Base-by-base conservation (phyloP, 1,140 invertebrate genomes). In the Oreohelix idahoensis region DNA sequence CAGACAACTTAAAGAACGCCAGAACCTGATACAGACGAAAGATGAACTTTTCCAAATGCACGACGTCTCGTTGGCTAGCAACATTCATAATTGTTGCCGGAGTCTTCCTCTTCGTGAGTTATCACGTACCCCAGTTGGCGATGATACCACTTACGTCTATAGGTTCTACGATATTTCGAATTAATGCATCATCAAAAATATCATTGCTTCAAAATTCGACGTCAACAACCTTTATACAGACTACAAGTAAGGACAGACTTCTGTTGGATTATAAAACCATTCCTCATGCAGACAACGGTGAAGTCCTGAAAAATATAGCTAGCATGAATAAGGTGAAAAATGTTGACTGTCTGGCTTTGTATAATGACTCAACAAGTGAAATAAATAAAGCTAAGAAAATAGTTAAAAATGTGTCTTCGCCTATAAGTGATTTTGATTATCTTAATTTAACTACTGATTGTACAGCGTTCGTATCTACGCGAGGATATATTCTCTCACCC, bases 401-500 rank as follows among this genome's bases (percentile, higher is more conserved):
- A 51, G 17, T 2, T 17, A 11, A 76, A 35, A 76, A 76, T 17
- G 4, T 32, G n/a, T 13, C 74, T 13, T 11, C 17, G 5, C 32
- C 39, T 76, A 1, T 76, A 29, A n/a, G 23, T 51, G 45, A 76
- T 49, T 35, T 15, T 13, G 32, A 10, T 2, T 76, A 76, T n/a
- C 13, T 76, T 15, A n/a, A 45, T 23, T 42, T 51, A 26, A 76
- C 74, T 17, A n/a, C 11, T 17, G 29, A 76, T n/a, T 76, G 74
- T n/a, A n/a, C n/a, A n/a, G n/a, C n/a, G n/a, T n/a, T n/a, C n/a
- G n/a, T n/a, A n/a, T n/a, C n/a, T n/a, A 11, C 17, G 2, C 74
- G 77, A 5, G 77, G 77, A 11, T 79, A 79, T 32, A 79, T 79
- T 15, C n/a, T 32, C 5, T 58, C 49, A 15, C 53, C 53, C 29